Evolutionary conservation across 2,113 vertebrate genomes (phyloP).

Genomic region (Cryptoleucopteryx plumbea): DNA sequence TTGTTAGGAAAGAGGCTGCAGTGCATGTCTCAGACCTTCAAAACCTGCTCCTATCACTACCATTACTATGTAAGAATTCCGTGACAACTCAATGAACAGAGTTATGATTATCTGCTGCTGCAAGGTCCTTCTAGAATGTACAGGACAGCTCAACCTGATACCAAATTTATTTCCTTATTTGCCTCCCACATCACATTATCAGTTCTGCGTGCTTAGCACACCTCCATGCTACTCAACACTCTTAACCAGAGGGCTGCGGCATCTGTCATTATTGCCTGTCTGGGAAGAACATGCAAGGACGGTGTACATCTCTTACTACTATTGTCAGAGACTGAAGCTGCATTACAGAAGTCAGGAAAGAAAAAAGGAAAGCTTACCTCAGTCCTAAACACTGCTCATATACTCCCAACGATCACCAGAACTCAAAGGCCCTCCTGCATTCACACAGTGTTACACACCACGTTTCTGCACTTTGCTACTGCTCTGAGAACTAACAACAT

Average conservation of each 20-base stretch:
- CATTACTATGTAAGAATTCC: background rate
- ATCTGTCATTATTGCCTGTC: background rate
- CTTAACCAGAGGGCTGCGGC: background rate
- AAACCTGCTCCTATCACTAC: background rate
- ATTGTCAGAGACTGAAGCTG: background rate
- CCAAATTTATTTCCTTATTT: background rate
- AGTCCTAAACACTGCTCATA: background rate
- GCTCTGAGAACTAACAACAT: background rate
- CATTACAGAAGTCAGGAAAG: background rate
- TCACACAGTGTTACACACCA: background rate
- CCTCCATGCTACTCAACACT: background rate
- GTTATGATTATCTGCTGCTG: background rate
- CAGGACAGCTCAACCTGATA: background rate
- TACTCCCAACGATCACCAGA: background rate
- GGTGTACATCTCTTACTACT: accelerated
- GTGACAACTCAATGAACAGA: background rate
- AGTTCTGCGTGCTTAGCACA: background rate
- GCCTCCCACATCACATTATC: background rate
- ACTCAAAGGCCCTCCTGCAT: background rate
- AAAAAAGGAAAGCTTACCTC: background rate
- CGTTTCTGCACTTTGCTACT: background rate
- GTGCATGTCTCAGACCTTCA: background rate
- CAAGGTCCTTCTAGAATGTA: background rate
- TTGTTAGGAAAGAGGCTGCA: background rate
- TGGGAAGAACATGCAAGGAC: background rate